phyloP scores from a whole-genome alignment of 2,113 vertebrate species.

The Poeciliopsis turrubarensis region DNA sequence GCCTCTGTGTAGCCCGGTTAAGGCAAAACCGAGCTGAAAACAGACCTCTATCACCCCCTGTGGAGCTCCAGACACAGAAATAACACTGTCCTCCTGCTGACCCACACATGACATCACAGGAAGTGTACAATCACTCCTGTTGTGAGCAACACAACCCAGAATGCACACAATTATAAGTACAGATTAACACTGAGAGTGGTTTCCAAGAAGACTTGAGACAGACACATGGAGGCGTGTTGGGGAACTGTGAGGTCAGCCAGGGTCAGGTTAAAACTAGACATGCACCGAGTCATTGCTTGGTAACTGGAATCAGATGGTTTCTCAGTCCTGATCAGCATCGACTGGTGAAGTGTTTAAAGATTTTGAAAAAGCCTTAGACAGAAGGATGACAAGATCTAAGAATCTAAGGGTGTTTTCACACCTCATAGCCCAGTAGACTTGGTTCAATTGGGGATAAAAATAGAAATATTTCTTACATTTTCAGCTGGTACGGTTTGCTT shows the following conservation, averaged over 20 bases:
- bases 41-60: slow-evolving; percentile 40
- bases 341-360: too few relatives aligned
- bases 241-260: slow-evolving; percentile 48
- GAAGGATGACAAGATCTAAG: slow-evolving; percentile 24
- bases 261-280: slow-evolving; percentile 22
- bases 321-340: too few relatives aligned
- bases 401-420: slow-evolving; percentile 37
- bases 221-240: neutral
- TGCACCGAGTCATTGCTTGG: too few relatives aligned
- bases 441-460: too few relatives aligned
- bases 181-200: slow-evolving; percentile 44
- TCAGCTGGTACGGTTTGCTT: too few relatives aligned
- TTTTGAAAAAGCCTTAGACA: too few relatives aligned
- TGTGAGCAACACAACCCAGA: slow-evolving; percentile 13
- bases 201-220: slow-evolving; percentile 10
- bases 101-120: slow-evolving; percentile 55
- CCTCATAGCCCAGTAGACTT: too few relatives aligned
- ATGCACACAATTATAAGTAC: slow-evolving; percentile 35
- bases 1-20: slow-evolving; percentile 66
- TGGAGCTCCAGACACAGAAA: slow-evolving; percentile 63
- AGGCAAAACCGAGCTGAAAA: slow-evolving; percentile 39
- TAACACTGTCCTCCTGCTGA: slow-evolving; percentile 61
- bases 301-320: too few relatives aligned
- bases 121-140: slow-evolving; percentile 19
- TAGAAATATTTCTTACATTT: too few relatives aligned